Percentiles rank a stretch among this genome's conserved stretches.
These are phyloP conservation scores for Neodiprion pinetum DNA, from an alignment of 1,140 invertebrate genomes.

Conservation along the genomic window DNA sequence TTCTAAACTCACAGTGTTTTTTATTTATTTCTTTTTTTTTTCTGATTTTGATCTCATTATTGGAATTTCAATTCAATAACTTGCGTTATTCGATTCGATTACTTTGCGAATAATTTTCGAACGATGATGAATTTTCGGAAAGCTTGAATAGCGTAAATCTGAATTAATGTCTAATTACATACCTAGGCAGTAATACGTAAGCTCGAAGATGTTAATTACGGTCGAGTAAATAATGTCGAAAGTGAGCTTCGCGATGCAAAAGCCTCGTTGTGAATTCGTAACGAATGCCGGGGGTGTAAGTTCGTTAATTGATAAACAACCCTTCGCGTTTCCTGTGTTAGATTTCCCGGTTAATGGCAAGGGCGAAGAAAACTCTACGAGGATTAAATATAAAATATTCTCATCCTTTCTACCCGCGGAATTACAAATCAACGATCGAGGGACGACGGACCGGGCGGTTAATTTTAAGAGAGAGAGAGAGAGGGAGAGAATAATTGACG, in stretches of 20 bases:
- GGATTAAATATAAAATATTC: background rate
- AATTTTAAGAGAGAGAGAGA: background rate
- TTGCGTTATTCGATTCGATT: too few relatives aligned
- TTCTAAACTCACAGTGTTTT: too few relatives aligned
- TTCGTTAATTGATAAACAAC: too few relatives aligned
- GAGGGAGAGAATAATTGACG: slow-evolving; percentile 1
- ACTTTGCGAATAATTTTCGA: too few relatives aligned
- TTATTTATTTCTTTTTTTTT: too few relatives aligned
- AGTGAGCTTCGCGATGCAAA: too few relatives aligned
- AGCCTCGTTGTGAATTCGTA: too few relatives aligned
- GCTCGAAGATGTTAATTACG: too few relatives aligned
- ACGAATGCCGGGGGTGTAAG: too few relatives aligned
- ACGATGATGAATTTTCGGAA: background rate
- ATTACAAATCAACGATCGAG: background rate
- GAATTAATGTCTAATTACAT: background rate
- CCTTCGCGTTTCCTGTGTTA: background rate
- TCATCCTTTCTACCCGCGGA: background rate
- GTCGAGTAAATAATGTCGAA: too few relatives aligned
- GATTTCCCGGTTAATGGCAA: background rate
- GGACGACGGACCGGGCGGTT: background rate
- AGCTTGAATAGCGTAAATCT: background rate
- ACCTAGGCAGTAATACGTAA: background rate
- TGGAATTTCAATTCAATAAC: too few relatives aligned
- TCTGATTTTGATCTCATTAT: too few relatives aligned
- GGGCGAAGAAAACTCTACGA: background rate